phyloP scores from a whole-genome alignment of 2,797 vertebrate species.

The Hoplostethus atlanticus region DNA sequence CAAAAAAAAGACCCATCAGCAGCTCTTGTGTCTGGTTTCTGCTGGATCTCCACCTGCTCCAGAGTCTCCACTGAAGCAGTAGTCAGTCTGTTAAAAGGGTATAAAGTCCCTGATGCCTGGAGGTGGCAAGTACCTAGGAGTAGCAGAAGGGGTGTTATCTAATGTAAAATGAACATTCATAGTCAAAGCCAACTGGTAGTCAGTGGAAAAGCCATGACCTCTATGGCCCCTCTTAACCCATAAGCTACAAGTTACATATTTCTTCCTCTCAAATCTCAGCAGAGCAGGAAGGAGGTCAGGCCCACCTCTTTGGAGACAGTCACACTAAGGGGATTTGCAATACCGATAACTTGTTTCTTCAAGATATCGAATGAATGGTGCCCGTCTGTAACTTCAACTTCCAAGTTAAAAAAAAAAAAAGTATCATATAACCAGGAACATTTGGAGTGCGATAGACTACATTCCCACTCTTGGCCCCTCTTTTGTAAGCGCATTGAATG shows the following conservation, averaged over 20 bases:
- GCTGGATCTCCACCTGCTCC: not conserved
- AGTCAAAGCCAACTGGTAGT: not conserved
- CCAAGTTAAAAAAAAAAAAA: slow-evolving; percentile 1
- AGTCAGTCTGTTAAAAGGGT: not conserved
- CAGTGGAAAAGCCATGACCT: slow-evolving; percentile 21
- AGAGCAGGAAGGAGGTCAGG: slow-evolving; percentile 13
- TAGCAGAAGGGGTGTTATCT: slow-evolving; percentile 2
- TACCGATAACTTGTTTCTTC: not conserved
- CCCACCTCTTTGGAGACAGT: slow-evolving; percentile 24
- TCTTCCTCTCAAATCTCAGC: slow-evolving; percentile 4
- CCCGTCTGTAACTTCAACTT: not conserved
- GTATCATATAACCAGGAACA: slow-evolving; percentile 7
- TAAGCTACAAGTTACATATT: slow-evolving; percentile 36
- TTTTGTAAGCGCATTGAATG: not conserved
- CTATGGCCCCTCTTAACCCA: not conserved
- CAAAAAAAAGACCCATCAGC: slow-evolving; percentile 12
- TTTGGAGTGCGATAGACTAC: not conserved
- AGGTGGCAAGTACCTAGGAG: not conserved
- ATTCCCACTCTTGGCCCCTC: not conserved
- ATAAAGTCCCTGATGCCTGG: not conserved
- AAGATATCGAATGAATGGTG: slow-evolving; percentile 17
- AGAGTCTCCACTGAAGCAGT: slow-evolving; percentile 4
- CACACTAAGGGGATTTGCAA: slow-evolving; percentile 27
- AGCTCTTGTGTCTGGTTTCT: not conserved
- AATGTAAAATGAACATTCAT: slow-evolving; percentile 3